Evolutionary conservation across 2,797 vertebrate species (phyloP).

Genomic region (Onychomys arenicola): DNA sequence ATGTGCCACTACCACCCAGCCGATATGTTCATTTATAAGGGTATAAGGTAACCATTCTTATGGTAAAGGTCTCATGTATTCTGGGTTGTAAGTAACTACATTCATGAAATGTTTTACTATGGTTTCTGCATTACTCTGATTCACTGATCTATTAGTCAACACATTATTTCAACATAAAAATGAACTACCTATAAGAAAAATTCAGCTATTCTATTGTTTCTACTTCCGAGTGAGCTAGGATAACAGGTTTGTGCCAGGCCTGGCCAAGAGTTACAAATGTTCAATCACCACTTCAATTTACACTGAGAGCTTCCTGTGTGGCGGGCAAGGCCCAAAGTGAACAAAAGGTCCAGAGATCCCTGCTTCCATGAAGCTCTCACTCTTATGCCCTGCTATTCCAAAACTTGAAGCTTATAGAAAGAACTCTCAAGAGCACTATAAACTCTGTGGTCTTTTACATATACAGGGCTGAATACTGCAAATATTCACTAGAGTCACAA

Average conservation of each 20-base stretch:
- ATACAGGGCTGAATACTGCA: neutral
- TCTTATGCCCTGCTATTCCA: neutral
- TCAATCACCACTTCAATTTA: neutral
- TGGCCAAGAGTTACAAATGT: neutral
- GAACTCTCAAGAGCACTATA: neutral
- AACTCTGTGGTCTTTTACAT: neutral
- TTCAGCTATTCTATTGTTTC: neutral
- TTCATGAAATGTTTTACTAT: neutral
- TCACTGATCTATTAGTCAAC: neutral
- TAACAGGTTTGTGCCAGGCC: neutral
- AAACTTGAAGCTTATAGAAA: neutral
- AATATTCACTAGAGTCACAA: neutral
- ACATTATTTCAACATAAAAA: constrained; percentile 23
- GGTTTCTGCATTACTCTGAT: neutral
- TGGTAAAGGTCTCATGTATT: neutral
- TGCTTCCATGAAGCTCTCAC: neutral
- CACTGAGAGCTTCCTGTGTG: neutral
- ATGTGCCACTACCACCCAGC: no score
- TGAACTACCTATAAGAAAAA: neutral
- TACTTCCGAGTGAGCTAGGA: neutral
- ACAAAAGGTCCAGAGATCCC: neutral
- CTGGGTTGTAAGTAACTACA: neutral
- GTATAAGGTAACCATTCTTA: neutral
- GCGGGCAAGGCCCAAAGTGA: neutral
- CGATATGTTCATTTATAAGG: neutral